These are phyloP conservation scores for Drosophila putrida DNA, from an alignment of 2,888 invertebrate genomes.

Conservation along the genomic window DNA sequence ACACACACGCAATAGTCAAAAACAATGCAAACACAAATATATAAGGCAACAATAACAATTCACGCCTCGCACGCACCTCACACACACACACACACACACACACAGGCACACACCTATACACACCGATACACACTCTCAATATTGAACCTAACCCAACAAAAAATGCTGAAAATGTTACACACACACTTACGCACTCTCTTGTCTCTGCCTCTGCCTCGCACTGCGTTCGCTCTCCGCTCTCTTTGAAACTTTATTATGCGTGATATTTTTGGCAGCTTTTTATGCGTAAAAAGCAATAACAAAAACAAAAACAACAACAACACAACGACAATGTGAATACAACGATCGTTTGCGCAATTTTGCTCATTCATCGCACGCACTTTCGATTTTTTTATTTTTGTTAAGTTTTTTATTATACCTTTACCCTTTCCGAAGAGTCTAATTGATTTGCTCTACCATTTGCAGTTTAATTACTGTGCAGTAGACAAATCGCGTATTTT, in stretches of 20 bases:
- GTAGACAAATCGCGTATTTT: neutral
- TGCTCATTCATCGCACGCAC: conserved; percentile 73
- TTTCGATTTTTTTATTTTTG: conserved; percentile 57
- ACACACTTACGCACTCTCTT: conserved; percentile 18
- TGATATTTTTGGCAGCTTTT: conserved; percentile 68
- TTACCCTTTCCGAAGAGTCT: conserved; percentile 3
- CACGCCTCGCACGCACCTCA: conserved; percentile 61
- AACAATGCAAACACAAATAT: conserved; percentile 34
- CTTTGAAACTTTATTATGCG: conserved; percentile 35
- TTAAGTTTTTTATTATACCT: conserved; percentile 6
- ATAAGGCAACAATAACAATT: conserved; percentile 50
- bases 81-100: conserved; percentile 45
- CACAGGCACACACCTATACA: conserved; percentile 14
- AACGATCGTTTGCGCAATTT: conserved; percentile 76
- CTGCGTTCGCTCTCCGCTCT: conserved; percentile 9
- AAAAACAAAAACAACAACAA: conserved; percentile 24
- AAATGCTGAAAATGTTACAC: conserved; percentile 59
- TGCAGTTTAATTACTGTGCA: too few species aligned
- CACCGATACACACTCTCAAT: conserved; percentile 18
- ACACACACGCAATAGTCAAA: conserved; percentile 34
- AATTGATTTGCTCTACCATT: too few species aligned
- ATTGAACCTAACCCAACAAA: conserved; percentile 80
- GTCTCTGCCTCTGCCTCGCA: too few species aligned
- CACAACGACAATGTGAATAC: conserved; percentile 10
- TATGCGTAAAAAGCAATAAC: conserved; percentile 46